Evolutionary conservation across 2,113 vertebrate species (phyloP), one percentile per base, ranked within the genome.

Genomic region (Sakesphorus luctuosus): DNA sequence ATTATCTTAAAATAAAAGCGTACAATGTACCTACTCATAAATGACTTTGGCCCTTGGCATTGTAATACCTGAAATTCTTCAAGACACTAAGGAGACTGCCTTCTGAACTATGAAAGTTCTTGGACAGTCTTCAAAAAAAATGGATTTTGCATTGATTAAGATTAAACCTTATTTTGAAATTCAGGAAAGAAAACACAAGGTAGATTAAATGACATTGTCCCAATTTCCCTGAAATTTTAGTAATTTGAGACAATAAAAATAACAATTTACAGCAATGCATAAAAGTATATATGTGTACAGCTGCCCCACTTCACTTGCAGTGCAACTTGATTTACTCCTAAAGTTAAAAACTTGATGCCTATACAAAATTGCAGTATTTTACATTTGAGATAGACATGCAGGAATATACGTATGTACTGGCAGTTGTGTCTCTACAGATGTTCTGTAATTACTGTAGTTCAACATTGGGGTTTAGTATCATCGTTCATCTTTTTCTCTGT

Each of bases 1-100:
- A 95, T 94, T 59, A 44, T 86, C 92, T 95, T 92, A 96, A 95
- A 89, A 92, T 78, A 82, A 92, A 94, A 85, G 31, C 65, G 74
- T 67, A 58, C 12, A 94, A 61, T 50, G 19, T 81, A 55, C 44
- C 20, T 69, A 66, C 47, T 88, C 16, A 49, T 49, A 58, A 59
- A 66, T 59, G 19, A 69, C 43, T 93, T 87, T 84, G 59, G 20
- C 8, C 10, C 3, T 86, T 76, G 55, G 43, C 63, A 63, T 8
- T 47, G 8, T 61, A 38, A 62, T 47, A 74, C 5, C 13, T 86
- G 63, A 85, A 92, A 59, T 62, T 83, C 23, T 76, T 58, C 53
- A 61, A 74, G 14, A 19, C 20, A 50, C 36, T 76, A 65, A 68
- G 46, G 36, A 84, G 28, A 80, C 58, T 84, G 56, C 94, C 43